Evolutionary conservation across 2,888 invertebrate genomes (phyloP), one percentile per base, ranked within the genome.

Genomic region (Lutraria lutraria): DNA sequence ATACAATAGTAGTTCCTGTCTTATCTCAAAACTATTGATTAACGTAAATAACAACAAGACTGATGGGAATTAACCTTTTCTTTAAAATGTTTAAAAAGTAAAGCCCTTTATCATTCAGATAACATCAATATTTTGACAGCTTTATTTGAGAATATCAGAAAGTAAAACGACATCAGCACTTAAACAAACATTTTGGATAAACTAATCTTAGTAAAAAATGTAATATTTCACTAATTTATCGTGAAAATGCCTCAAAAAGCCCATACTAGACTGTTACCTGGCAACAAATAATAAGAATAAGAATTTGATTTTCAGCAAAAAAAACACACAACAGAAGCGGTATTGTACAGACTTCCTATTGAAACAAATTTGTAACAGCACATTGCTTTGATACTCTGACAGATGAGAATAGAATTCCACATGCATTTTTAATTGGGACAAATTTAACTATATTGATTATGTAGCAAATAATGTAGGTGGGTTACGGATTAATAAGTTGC

Each of bases 121-220:
- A 72, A 68, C 72, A 83, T 83, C 83, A 83, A 83, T 83, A 72
- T 63, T 72, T 6, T 68, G 63, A n/a, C 25, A 60, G 63, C 63
- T 68, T 68, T 68, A 25, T 68, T 25, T n/a, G 63, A 25, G 25
- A 68, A 68, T 12, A 68, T 68, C 25, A 12, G 53, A 83, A 83
- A 83, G 72, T 83, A 72, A 83, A 83, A 83, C 15, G 10, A 79
- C 79, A 79, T 79, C 15, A 21, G 43, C 79, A 43, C 34, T 25
- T 12, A 53, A 25, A 72, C 52, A 63, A 83, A 83, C 72, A 53
- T 72, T 15, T 43, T 31, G 19, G 72, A 83, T 83, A 83, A 72
- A 72, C 52, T 53, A 68, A 72, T 72, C 82, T 56, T 43, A 16
- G 1, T 13, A 56, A 82, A 19, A 82, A 82, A 82, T 63, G 53